Conservation (phyloP, 2,113 vertebrate species). For the Ellobius talpinus region DNA sequence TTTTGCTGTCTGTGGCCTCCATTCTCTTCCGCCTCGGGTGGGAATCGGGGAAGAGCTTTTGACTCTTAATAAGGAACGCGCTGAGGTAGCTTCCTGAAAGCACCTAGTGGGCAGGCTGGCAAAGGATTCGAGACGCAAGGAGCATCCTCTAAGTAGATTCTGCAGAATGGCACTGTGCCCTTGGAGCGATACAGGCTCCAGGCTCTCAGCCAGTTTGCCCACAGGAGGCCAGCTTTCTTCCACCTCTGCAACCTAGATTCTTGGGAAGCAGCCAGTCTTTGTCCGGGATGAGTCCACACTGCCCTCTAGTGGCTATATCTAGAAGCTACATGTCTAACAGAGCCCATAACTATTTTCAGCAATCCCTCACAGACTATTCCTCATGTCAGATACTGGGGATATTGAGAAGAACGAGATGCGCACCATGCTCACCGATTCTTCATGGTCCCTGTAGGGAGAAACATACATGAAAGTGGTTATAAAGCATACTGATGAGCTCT, state of each 20-base stretch:
- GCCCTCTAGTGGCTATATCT: slow-evolving; percentile 83
- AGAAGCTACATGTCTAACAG: not conserved
- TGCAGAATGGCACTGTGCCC: not conserved
- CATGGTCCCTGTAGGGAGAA: not conserved
- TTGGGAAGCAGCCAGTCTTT: not conserved
- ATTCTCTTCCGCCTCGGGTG: slow-evolving; percentile 5
- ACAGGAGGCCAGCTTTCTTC: slow-evolving; percentile 35
- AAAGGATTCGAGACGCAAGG: not conserved
- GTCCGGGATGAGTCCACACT: slow-evolving; percentile 68
- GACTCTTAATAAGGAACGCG: slow-evolving; percentile 46
- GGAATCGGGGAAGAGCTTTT: not conserved
- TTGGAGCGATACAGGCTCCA: not conserved
- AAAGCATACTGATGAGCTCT: not conserved
- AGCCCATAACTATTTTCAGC: not conserved
- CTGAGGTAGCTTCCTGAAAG: slow-evolving; percentile 44
- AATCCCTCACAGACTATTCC: rapidly evolving
- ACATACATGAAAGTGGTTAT: not conserved
- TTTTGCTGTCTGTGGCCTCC: not conserved
- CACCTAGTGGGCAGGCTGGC: not conserved
- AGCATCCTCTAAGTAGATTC: slow-evolving; percentile 3
- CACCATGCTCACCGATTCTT: not conserved
- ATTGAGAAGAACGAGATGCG: not conserved
- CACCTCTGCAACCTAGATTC: slow-evolving; percentile 12
- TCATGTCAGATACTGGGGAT: rapidly evolving
- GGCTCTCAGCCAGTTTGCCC: slow-evolving; percentile 57